A percentile compares a stretch with the other conserved stretches of the same genome.
Evolutionary conservation across 37 sponge, comb jelly and placozoan species (phyloP).

Genomic region (Oopsacas minuta): DNA sequence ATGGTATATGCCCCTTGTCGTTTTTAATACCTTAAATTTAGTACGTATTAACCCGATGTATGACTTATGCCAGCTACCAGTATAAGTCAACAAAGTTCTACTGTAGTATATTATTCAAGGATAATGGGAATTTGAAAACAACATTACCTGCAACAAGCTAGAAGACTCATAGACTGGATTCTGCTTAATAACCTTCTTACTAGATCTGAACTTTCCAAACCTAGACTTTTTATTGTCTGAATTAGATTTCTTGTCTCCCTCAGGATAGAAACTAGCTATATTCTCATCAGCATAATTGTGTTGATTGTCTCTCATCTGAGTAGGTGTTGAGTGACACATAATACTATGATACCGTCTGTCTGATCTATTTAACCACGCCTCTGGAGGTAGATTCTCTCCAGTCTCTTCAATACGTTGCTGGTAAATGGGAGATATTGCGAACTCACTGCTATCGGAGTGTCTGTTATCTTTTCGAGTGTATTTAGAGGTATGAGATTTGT

Average conservation of each 20-base stretch:
- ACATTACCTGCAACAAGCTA: neutral
- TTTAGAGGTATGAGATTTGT: neutral
- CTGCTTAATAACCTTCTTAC: slow-evolving; percentile 1
- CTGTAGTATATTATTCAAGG: too few relatives aligned
- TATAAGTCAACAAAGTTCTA: too few relatives aligned
- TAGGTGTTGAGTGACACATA: neutral
- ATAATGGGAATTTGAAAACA: too few relatives aligned
- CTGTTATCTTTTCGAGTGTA: neutral
- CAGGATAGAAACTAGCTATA: neutral
- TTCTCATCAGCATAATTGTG: neutral
- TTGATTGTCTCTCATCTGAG: neutral
- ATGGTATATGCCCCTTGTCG: too few relatives aligned
- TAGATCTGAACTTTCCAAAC: slow-evolving; percentile 10
- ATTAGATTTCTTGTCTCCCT: neutral
- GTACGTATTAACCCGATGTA: too few relatives aligned
- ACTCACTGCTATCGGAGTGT: neutral
- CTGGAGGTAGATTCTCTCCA: neutral
- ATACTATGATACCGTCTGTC: neutral
- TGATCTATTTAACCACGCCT: neutral
- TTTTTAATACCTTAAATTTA: too few relatives aligned
- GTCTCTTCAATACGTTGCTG: slow-evolving; percentile 3
- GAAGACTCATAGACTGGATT: slow-evolving; percentile 8
- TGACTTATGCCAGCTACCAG: too few relatives aligned
- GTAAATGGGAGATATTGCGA: neutral
- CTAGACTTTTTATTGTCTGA: neutral